Base-by-base conservation (phyloP, 2,797 vertebrate species). In the Sebastes steindachneri region DNA sequence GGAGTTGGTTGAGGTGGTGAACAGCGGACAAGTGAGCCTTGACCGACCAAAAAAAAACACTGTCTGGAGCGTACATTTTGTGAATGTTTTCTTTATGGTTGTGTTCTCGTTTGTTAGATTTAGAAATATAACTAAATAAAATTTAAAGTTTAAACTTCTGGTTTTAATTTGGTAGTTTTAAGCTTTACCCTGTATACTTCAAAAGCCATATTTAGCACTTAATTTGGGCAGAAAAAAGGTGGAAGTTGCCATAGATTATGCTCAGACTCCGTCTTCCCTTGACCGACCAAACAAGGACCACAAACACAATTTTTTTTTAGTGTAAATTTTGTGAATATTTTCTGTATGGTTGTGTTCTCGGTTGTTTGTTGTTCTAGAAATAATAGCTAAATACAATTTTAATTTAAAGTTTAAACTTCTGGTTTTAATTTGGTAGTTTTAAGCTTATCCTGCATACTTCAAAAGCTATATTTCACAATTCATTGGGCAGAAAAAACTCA, bases 221-320 rank as follows among this genome's bases (percentile, higher is more conserved):
- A 0, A 48, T 48, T 48, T 48, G 17, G 45, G 7, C 7, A 48
- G 45, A 48, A 48, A 48, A 48, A 0, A 19, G 14, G 37, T 41
- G 37, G 37, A 41, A 41, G 14, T 41, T 41, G 14, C 37, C 2
- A 19, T 35, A 48, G 14, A 35, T 23, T 57, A 66, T 25, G 8
- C 37, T 41, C 21, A 41, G 19, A 26, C 15, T 45, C 14, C 5
- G 17, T 57, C 35, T 64, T 65, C 2, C 3, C 2, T 29, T 28
- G 37, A 41, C 37, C 37, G 37, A 41, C 78, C 79, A 82, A 83
- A 77, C 82, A 68, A 73, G 70, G 37, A 88, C 83, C 62, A 81
- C 74, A 87, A 12, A 77, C 14, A 62, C 64, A 62, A 51, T 76
- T 6, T 28, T 5, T 41, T 2, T 45, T 19, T 7, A 55, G 9